Evolutionary conservation across 2,888 invertebrate genomes (phyloP), one percentile per base, ranked within the genome.

Genomic region (Melanophora roralis): DNA sequence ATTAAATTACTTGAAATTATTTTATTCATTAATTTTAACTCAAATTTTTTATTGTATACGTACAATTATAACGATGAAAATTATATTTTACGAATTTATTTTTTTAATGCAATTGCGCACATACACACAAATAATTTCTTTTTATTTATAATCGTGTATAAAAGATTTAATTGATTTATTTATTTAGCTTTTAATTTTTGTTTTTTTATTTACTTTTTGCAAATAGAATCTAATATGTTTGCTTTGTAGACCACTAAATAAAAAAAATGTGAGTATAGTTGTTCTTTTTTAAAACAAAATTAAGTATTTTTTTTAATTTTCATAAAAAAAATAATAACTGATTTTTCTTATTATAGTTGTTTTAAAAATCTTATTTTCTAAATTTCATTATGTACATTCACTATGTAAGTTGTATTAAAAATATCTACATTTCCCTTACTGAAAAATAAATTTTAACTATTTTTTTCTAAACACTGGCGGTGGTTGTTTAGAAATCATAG

Each of bases 241-340:
- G 40, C 40, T 23, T 76, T 40, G 27, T 53, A 57, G 16, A 74
- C 32, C 51, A 53, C 60, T 62, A 64, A 53, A 53, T 68, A 53
- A 27, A 27, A n/a, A 27, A 27, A 45, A 62, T 60, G 67, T 82
- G 65, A 74, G 73, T 73, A 75, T 59, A 53, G 43, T 49, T 5
- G 3, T 57, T 34, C 38, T 67, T 60, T 55, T 81, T 78, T 71
- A 78, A 71, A 80, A 71, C 80, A 68, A 77, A 81, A 74, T 65
- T 72, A 80, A 81, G 73, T 67, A 78, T 82, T 67, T 81, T 81
- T 67, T 78, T 73, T 14, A 74, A 64, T 73, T 78, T 69, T 79
- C 81, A 82, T 73, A 77, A 38, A 47, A 62, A 68, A 75, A 74
- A 82, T 79, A 78, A 65, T 78, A 78, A 72, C 73, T 81, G 81